These are phyloP conservation scores for Drosophila greeni DNA, from an alignment of 2,888 invertebrate species.

Conservation along the genomic window DNA sequence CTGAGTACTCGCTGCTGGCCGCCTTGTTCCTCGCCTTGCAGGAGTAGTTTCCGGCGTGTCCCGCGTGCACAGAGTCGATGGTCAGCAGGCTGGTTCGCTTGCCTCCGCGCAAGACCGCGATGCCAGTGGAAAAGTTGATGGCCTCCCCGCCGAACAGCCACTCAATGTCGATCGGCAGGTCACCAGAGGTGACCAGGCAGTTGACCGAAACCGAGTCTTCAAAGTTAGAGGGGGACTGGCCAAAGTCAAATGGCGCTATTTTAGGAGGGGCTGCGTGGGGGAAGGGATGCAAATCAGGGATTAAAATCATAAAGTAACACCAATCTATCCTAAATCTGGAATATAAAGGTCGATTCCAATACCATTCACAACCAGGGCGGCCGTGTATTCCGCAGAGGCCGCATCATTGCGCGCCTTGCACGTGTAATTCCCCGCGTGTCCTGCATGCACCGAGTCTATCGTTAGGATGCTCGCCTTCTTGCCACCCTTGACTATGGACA, in stretches of 20 bases:
- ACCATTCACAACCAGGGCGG: constrained; percentile 86
- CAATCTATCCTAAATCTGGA: constrained; percentile 3
- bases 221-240: constrained; percentile 85
- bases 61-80: constrained; percentile 83
- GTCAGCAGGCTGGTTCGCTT: constrained; percentile 82
- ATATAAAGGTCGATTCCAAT: constrained; percentile 27
- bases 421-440: constrained; percentile 87
- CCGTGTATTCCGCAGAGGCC: constrained; percentile 83
- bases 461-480: constrained; percentile 82
- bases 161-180: constrained; percentile 83
- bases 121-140: constrained; percentile 73
- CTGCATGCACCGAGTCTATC: constrained; percentile 82
- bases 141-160: constrained; percentile 81
- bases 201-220: constrained; percentile 86
- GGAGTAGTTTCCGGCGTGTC: constrained; percentile 83
- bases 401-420: constrained; percentile 87
- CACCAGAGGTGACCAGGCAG: constrained; percentile 86
- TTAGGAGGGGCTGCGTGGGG: constrained; percentile 84
- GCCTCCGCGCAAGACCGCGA: constrained; percentile 77
- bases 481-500: constrained; percentile 80
- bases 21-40: constrained; percentile 84
- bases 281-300: constrained; percentile 1
- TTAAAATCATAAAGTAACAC: constrained; percentile 17
- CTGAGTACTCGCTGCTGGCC: constrained; percentile 79
- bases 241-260: constrained; percentile 87